Evolutionary conservation across 2,113 vertebrate species (phyloP), one percentile per base, ranked within the genome.

Genomic region (Ptychochromis oligacanthus): DNA sequence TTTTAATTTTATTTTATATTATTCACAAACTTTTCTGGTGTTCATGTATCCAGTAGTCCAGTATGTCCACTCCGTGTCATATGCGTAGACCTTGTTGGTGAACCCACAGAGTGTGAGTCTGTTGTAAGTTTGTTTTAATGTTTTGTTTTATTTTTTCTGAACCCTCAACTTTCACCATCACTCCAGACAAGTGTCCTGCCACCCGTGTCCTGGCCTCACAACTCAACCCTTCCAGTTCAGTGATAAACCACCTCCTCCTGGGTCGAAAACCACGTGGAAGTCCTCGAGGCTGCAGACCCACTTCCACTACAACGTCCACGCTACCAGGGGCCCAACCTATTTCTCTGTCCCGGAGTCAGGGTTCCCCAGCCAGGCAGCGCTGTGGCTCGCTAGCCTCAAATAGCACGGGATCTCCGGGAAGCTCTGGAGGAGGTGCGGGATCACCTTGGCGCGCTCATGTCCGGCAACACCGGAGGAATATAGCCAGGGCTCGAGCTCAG

Each of bases 241-340:
- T 98, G 57, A 97, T 99, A 90, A 99, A 99, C 91, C 98, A 99
- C 93, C 97, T 99, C 80, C 97, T 99, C 17, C 93, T 99, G 92
- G 97, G 97, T n/a, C 97, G 97, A 87, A 98, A 96, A 91, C 96
- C 96, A 80, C 96, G 94, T 65, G 55, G 92, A 49, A 92, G 89
- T 10, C 95, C 96, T 85, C 92, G 49, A 4, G 58, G 76, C 80
- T 74, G 60, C 87, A 77, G 55, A 26, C 62, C 49, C 18, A 6
- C 77, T 0, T 79, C 81, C 20, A 20, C 65, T 0, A 43, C 58
- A 72, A 56, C 24, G 0, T 75, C 82, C 38, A 38, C 79, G 1
- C 59, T 82, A 0, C 76, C 85, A 1, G 87, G 94, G 0, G 94
- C 94, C 67, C 95, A 93, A 61, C 62, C 92, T 2, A 90, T 93